A percentile compares a stretch with the other conserved stretches of the same genome.
Evolutionary conservation across 1,140 invertebrate species (phyloP).

Genomic region (Aradophagus sp.): DNA sequence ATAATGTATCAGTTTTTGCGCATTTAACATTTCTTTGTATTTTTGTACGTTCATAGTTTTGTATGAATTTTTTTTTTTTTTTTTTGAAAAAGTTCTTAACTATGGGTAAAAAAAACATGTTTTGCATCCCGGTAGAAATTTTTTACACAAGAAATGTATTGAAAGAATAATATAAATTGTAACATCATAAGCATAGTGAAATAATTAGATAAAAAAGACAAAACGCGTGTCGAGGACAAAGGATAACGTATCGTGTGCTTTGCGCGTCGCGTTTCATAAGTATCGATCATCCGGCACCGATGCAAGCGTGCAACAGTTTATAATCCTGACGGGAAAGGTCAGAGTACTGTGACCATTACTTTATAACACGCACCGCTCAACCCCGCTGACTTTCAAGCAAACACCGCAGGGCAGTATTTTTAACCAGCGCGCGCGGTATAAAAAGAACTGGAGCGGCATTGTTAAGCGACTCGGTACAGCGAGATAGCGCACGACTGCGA

Average conservation of each 20-base stretch:
- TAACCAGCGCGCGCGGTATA: slow-evolving; percentile 21
- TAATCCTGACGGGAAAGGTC: slow-evolving; percentile 49
- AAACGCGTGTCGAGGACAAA: too few species aligned
- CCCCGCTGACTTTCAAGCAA: slow-evolving; percentile 41
- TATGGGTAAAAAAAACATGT: too few species aligned
- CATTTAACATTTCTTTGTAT: too few species aligned
- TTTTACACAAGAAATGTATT: too few species aligned
- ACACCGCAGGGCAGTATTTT: slow-evolving; percentile 26
- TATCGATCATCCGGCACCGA: slow-evolving; percentile 43
- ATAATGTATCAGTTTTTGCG: too few species aligned
- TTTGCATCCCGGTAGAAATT: too few species aligned
- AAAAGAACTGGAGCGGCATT: slow-evolving; percentile 36
- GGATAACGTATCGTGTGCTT: slow-evolving; percentile 32
- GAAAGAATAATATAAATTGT: too few species aligned
- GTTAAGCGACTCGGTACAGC: slow-evolving; percentile 15
- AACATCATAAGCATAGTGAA: too few species aligned
- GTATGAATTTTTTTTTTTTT: too few species aligned
- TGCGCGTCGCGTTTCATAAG: slow-evolving; percentile 38
- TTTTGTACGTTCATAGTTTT: too few species aligned
- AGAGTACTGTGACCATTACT: slow-evolving; percentile 41
- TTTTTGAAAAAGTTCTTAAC: too few species aligned
- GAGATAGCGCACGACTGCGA: slow-evolving; percentile 33
- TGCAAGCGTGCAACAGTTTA: slow-evolving; percentile 49
- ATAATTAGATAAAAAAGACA: too few species aligned
- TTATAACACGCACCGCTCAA: slow-evolving; percentile 35